Base-by-base conservation (phyloP, 2,113 vertebrate genomes). In the Trogon melanurus region DNA sequence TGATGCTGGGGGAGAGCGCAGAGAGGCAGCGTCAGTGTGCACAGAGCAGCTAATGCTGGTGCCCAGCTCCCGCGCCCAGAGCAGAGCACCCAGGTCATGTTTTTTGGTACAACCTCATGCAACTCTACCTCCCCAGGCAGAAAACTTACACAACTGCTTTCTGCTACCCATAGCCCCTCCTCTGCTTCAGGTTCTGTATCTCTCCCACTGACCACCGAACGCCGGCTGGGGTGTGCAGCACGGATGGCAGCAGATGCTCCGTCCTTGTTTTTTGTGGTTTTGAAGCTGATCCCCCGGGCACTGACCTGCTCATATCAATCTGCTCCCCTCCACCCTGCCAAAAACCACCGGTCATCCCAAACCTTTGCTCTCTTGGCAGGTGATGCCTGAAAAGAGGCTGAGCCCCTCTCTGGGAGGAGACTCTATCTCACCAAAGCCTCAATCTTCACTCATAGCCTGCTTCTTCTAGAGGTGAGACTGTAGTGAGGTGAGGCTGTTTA, bases 1-100 rank as follows among this genome's bases (percentile, higher is more conserved):
- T 14, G 98, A 96, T 0, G 98, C 99, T 99, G 96, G 27, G 79
- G 65, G 96, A 53, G 74, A 92, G 60, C 79, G 62, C 2, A 10
- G 56, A 91, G 54, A 78, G 45, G 73, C 54, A 67, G 50, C 0
- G 1, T 96, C 44, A 91, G 72, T 7, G 5, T 16, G 25, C 22
- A 48, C 18, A 51, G 32, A 69, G 81, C n/a, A 50, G 34, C 7
- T 10, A 41, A 41, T 41, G 41, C 41, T 41, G 41, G 41, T 41
- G 13, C 41, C 41, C 41, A 41, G 41, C 41, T 41, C 41, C 84
- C 61, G 47, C 45, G 58, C 27, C 6, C 58, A 79, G 57, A 75
- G 44, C 45, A 45, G 27, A 73, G 32, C 60, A 44, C 7, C 22
- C 54, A 50, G 23, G 14, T 41, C 34, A 45, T 1, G 1, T 15